Base-by-base conservation (phyloP, 2,888 invertebrate genomes). In the Anticlea derivata region DNA sequence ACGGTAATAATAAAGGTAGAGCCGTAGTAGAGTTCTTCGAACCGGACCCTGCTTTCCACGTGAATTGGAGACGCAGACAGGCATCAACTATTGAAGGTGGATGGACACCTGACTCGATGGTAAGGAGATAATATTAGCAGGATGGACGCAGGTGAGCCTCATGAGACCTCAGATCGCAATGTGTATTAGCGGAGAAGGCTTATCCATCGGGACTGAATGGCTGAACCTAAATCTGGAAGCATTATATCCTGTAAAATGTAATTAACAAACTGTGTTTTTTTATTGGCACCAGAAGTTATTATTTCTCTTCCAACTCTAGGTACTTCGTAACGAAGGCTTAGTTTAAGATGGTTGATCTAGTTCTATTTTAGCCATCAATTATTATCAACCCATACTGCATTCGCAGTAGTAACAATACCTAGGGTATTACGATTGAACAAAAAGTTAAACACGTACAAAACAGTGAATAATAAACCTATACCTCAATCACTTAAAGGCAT, bases 71-170 rank as follows among this genome's bases (percentile, higher is more conserved):
- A 74, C 69, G 67, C 71, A 68, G 73, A 65, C 73, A 65, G 64
- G 55, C 74, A 86, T 87, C 76, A 82, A 85, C 72, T 87, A 86
- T 86, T 87, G 72, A 87, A 75, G 67, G 61, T 61, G 50, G 48
- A 54, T 56, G 70, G 63, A 70, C 65, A 68, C 61, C 68, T 62
- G 61, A 54, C 67, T 65, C 61, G 58, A 56, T 63, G 65, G 64
- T 68, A 67, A 67, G 67, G 64, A 60, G 62, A 60, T 73, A 76
- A 79, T 83, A 83, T 80, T 76, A 77, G 76, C 78, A 43, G 49
- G 39, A 54, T 55, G 54, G 45, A 52, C 52, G 20, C 44, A 20
- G 8, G 11, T 35, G 20, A 39, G 7, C 45, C 58, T 51, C 63
- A 24, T 45, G 40, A 30, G 58, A 50, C 48, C 30, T 33, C 30